A percentile compares a stretch with the other conserved stretches of the same genome.
Evolutionary conservation across 2,113 vertebrate genomes (phyloP).

Genomic region (Pelvicachromis taeniatus): DNA sequence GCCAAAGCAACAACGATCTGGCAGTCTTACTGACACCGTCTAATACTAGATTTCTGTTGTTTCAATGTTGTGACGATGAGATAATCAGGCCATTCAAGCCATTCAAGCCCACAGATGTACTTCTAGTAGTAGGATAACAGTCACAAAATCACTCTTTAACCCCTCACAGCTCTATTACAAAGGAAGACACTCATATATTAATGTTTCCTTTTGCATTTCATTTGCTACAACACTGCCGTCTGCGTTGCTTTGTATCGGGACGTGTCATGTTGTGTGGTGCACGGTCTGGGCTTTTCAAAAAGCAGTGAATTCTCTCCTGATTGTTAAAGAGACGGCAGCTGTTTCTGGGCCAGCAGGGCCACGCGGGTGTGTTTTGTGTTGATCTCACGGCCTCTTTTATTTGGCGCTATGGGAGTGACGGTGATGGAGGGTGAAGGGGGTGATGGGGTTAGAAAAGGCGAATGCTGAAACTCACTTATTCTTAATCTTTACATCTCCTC

Average conservation of each 20-base stretch:
- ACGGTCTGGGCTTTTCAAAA: background rate
- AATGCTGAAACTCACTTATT: background rate
- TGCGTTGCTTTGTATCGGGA: background rate
- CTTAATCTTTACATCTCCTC: background rate
- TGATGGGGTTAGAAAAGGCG: background rate
- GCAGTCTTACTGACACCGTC: background rate
- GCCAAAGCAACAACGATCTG: background rate
- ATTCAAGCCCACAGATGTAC: background rate
- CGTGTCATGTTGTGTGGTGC: background rate
- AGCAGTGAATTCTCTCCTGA: background rate
- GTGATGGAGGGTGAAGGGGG: background rate
- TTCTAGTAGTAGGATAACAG: background rate
- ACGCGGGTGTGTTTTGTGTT: conserved; percentile 8
- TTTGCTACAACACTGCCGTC: background rate
- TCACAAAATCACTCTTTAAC: background rate
- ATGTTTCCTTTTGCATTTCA: background rate
- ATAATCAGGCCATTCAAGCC: background rate
- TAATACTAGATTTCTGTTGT: background rate
- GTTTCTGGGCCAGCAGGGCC: conserved; percentile 14
- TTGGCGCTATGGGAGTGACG: background rate
- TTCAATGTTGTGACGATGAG: background rate
- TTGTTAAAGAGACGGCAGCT: conserved; percentile 36
- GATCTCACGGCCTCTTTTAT: background rate
- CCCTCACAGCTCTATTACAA: background rate
- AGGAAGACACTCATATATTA: background rate